Base-by-base conservation (phyloP, 2,113 vertebrate species). In the Sapajus apella region DNA sequence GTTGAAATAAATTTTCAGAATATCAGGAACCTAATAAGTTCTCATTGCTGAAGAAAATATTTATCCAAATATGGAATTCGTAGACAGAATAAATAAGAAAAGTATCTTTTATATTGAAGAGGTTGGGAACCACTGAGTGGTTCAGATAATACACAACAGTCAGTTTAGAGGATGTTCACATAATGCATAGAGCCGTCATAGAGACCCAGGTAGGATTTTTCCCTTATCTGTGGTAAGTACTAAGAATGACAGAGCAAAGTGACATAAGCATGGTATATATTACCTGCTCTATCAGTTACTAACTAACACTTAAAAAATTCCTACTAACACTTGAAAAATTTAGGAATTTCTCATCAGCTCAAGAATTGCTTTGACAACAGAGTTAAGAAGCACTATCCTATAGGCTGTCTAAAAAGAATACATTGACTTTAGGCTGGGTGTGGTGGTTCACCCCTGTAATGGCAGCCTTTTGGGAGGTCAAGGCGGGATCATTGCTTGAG, bases 11-110 rank as follows among this genome's bases (percentile, higher is more conserved):
- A 23, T 45, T 61, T 87, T 95, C 8, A 72, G n/a, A 89, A 30
- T 96, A 79, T 89, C 35, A 96, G 61, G 97, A 95, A 91, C 45
- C 11, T 90, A 93, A 45, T 86, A 91, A 95, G 66, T 79, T 55
- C n/a, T 83, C 43, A 52, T 66, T 93, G 75, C 40, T 95, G 6
- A 37, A 83, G 61, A 92, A 95, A 89, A 76, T 92, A 86, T 43
- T 68, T 82, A 73, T 73, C 37, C 16, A 94, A 43, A 79, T 10
- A 21, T 94, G 40, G 52, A 89, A 77, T 89, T 35, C 37, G n/a
- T 72, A 37, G 35, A 23, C 52, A 88, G 25, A 79, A 81, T 88
- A 93, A 81, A 16, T 68, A 82, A 70, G 56, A 37, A 37, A 73
- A 68, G 68, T 43, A 5, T 91, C 18, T 55, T 86, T 88, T 95